Percentiles rank a stretch among this genome's conserved stretches.
These are phyloP conservation scores for Streblospio benedicti DNA, from an alignment of 1,140 invertebrate species.

Conservation along the genomic window DNA sequence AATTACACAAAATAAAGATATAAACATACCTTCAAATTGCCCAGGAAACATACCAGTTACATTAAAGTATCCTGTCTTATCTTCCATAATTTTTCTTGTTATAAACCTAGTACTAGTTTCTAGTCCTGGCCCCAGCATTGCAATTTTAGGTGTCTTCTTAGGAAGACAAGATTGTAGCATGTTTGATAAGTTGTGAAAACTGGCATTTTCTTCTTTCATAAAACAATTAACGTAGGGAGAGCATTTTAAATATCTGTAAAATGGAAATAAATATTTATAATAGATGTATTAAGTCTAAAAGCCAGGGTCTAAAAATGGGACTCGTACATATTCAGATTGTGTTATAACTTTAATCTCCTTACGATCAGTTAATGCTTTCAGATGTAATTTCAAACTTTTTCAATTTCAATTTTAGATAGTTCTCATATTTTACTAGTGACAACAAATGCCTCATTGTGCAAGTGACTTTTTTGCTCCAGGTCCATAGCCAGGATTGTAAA, in stretches of 20 bases:
- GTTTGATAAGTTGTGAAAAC: slow-evolving; percentile 3
- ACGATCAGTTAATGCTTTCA: not conserved
- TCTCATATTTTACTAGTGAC: not conserved
- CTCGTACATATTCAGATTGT: not conserved
- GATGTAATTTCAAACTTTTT: not conserved
- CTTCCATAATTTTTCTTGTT: slow-evolving; percentile 13
- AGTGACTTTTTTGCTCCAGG: too few species aligned
- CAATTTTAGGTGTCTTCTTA: slow-evolving; percentile 15
- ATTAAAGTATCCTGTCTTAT: slow-evolving; percentile 8
- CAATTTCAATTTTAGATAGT: not conserved
- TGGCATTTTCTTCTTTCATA: not conserved
- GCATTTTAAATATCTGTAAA: slow-evolving; percentile 11
- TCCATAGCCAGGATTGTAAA: too few species aligned
- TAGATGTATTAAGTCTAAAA: not conserved
- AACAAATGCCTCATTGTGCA: too few species aligned
- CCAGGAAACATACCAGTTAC: slow-evolving; percentile 16
- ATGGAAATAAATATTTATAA: not conserved
- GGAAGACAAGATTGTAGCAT: slow-evolving; percentile 5
- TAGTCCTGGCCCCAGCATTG: slow-evolving; percentile 19
- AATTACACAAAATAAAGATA: not conserved
- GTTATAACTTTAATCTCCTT: not conserved
- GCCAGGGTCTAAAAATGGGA: not conserved
- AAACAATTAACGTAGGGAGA: slow-evolving; percentile 1
- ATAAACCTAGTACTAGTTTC: slow-evolving; percentile 12
- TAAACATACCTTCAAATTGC: slow-evolving; percentile 16